Base-by-base conservation (phyloP, 2,113 vertebrate species). In the Malaclemys terrapin region DNA sequence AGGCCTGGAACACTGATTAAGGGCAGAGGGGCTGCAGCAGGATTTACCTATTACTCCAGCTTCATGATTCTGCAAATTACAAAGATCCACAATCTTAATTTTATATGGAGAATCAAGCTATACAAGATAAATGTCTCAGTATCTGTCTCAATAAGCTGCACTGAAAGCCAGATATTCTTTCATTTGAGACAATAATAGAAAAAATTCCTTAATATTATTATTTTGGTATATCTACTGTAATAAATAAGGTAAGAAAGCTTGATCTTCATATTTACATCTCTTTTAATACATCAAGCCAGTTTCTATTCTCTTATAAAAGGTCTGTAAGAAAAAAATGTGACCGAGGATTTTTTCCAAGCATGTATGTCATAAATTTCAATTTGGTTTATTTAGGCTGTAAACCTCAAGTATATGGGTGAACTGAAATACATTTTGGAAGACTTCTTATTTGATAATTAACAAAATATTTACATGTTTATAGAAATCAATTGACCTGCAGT, bases 401-500 rank as follows among this genome's bases (percentile, higher is more conserved):
- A 93, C 95, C 29, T 35, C 82, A 82, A 88, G 85, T 12, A 69
- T 1, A 0, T 87, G 94, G 93, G 76, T 91, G 88, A 98, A 93
- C 86, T 81, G 81, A 25, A 96, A 79, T 95, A 91, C 84, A 94
- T 82, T 82, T 93, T 95, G 92, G 94, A 96, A 96, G 96, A 96
- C 38, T 95, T 88, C 83, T 47, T 80, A 92, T 19, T 87, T 92
- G 85, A 89, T 79, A 88, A 87, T 92, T 93, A 94, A 96, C 79
- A 96, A 96, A 93, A 85, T 93, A 93, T 97, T 95, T 96, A 95
- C 93, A 97, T 92, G 80, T 91, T 95, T 93, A 93, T 89, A 91
- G 94, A 89, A 98, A 97, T 93, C 95, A 97, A 96, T 85, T 91
- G 95, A 97, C 93, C 86, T 84, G 90, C 88, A 97, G 88, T 94